Conservation (phyloP, 2,888 invertebrate species). For the Eueremaeus valkanovi region DNA sequence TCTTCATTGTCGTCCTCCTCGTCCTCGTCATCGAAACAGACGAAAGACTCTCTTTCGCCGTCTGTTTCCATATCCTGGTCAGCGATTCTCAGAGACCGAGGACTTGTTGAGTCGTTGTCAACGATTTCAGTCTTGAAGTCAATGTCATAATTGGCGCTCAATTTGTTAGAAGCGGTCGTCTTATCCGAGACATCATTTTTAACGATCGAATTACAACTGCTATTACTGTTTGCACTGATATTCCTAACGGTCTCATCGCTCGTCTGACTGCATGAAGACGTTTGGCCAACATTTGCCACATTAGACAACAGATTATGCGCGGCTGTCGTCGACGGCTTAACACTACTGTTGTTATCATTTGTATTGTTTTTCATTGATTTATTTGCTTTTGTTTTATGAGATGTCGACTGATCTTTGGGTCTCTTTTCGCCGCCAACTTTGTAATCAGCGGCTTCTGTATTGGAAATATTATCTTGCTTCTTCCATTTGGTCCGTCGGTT, state of each 20-base stretch:
- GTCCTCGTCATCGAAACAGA: not conserved
- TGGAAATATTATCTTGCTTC: constrained; percentile 86
- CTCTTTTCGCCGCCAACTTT: constrained; percentile 54
- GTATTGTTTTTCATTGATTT: constrained; percentile 42
- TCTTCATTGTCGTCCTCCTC: not conserved
- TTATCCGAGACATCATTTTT: not conserved
- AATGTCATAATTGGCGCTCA: constrained; percentile 24
- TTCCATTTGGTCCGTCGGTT: constrained; percentile 79
- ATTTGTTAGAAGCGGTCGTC: not conserved
- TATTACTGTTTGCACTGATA: constrained; percentile 28
- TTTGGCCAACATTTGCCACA: not conserved
- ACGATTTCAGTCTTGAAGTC: constrained; percentile 2
- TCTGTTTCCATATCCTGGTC: constrained; percentile 27
- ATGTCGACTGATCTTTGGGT: constrained; percentile 36
- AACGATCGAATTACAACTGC: constrained; percentile 5
- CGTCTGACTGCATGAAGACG: not conserved
- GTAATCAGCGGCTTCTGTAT: constrained; percentile 79
- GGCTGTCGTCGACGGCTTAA: too few species aligned
- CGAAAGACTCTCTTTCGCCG: not conserved
- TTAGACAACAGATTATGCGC: not conserved
- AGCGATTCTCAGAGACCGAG: constrained; percentile 30
- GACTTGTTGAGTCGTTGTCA: constrained; percentile 32
- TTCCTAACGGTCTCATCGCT: constrained; percentile 7
- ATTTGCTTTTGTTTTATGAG: constrained; percentile 41
- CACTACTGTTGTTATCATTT: not conserved